Evolutionary conservation across 2,797 vertebrate species (phyloP).

Genomic region (Takifugu ocellatus): DNA sequence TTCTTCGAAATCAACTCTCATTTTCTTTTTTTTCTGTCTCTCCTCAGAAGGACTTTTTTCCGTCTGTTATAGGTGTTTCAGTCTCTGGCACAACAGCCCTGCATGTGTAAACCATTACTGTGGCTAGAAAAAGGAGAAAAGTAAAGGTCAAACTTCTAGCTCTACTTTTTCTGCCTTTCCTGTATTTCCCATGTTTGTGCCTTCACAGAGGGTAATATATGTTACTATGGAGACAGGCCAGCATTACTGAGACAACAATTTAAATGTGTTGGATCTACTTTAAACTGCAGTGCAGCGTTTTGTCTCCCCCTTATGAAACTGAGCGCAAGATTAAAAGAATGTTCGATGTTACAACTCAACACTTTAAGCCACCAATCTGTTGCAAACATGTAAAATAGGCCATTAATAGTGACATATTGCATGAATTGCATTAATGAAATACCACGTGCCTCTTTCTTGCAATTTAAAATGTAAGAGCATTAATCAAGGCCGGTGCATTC

Average conservation of each 20-base stretch:
- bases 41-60: conserved; percentile 17
- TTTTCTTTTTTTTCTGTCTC: conserved; percentile 12
- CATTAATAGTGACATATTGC: not conserved
- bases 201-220: conserved; percentile 2
- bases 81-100: conserved; percentile 39
- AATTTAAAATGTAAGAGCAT: conserved; percentile 52
- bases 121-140: conserved; percentile 58
- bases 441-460: not conserved
- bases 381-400: not conserved
- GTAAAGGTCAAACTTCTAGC: conserved; percentile 58
- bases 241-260: not conserved
- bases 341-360: not conserved
- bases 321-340: not conserved
- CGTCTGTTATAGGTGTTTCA: conserved; percentile 48
- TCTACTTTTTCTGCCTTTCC: conserved; percentile 42
- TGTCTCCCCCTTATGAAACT: not conserved
- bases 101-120: conserved; percentile 79
- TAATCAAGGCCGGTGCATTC: conserved; percentile 42
- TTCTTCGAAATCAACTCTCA: conserved; percentile 24
- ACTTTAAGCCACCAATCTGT: not conserved
- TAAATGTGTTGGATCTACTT: not conserved
- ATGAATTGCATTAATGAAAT: not conserved
- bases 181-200: conserved; percentile 32
- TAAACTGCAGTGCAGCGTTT: not conserved
- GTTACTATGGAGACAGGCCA: not conserved